Percentiles rank a stretch among this genome's conserved stretches.
These are phyloP conservation scores for Ciconia maguari DNA, from an alignment of 2,113 vertebrate species.

Conservation along the genomic window DNA sequence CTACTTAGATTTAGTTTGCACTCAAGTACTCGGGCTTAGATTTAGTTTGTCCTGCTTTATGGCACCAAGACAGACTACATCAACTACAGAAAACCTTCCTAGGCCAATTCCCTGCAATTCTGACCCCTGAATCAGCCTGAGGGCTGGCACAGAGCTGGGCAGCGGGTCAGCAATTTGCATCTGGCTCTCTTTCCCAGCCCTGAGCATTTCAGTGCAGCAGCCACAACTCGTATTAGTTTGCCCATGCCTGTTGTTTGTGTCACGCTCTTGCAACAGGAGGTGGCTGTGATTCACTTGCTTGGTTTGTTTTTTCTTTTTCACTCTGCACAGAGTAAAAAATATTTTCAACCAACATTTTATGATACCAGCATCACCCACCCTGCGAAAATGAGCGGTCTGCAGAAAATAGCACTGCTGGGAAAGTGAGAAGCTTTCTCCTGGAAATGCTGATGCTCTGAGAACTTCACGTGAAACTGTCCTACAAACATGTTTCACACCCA, in stretches of 20 bases:
- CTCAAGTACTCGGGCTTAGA: not conserved
- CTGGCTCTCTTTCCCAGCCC: not conserved
- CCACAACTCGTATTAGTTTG: not conserved
- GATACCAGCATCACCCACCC: not conserved
- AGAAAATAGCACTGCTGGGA: slow-evolving; percentile 26
- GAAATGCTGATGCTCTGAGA: slow-evolving; percentile 54
- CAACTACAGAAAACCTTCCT: not conserved
- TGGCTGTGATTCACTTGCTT: not conserved
- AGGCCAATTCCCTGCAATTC: not conserved
- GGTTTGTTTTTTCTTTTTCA: slow-evolving; percentile 26
- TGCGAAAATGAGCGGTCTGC: not conserved
- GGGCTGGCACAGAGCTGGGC: not conserved
- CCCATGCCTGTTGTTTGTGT: not conserved
- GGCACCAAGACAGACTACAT: accelerated
- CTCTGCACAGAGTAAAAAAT: not conserved
- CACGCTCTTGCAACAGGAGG: not conserved
- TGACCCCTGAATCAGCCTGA: not conserved
- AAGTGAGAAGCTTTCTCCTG: slow-evolving; percentile 62
- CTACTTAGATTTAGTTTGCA: not conserved
- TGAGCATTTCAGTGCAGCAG: not conserved
- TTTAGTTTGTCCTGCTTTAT: not conserved
- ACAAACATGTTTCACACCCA: not conserved
- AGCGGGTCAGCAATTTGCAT: not conserved
- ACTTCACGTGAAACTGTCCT: slow-evolving; percentile 31
- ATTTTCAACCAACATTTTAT: not conserved